These are phyloP conservation scores for Emydocephalus ijimae DNA, from an alignment of 2,113 vertebrate species.

Conservation along the genomic window DNA sequence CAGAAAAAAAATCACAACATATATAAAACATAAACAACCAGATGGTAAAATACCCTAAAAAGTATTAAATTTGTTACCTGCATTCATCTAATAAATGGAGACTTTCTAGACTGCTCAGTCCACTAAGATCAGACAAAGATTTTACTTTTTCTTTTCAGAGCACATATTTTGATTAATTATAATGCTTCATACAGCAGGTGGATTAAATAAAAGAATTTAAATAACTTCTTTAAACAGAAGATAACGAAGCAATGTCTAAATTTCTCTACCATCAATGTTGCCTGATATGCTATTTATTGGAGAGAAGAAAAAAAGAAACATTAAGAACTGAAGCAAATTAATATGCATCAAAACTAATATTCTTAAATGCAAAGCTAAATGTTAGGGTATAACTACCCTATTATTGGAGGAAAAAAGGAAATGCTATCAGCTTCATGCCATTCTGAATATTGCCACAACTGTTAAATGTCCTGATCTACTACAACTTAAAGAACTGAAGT, in stretches of 20 bases:
- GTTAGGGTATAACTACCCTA: neutral
- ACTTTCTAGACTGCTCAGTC: neutral
- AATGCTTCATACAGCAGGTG: neutral
- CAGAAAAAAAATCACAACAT: neutral
- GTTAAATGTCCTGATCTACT: neutral
- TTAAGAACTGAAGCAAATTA: constrained; percentile 21
- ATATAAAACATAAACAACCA: neutral
- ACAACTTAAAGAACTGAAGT: neutral
- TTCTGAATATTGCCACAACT: neutral
- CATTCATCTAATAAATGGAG: neutral
- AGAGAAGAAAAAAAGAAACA: constrained; percentile 12
- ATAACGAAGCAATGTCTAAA: constrained; percentile 24
- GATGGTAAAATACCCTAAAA: neutral
- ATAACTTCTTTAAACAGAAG: neutral
- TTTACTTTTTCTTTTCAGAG: neutral
- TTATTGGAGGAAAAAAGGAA: neutral
- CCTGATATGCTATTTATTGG: constrained; percentile 23
- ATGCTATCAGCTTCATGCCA: neutral
- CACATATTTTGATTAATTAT: neutral
- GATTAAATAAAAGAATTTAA: neutral
- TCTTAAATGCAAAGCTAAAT: neutral
- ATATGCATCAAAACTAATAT: constrained; percentile 10
- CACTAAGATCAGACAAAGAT: neutral
- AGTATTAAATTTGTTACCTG: neutral
- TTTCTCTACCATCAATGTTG: constrained; percentile 39